Conservation (phyloP, 2,113 vertebrate species). For the Chinchilla lanigera region DNA sequence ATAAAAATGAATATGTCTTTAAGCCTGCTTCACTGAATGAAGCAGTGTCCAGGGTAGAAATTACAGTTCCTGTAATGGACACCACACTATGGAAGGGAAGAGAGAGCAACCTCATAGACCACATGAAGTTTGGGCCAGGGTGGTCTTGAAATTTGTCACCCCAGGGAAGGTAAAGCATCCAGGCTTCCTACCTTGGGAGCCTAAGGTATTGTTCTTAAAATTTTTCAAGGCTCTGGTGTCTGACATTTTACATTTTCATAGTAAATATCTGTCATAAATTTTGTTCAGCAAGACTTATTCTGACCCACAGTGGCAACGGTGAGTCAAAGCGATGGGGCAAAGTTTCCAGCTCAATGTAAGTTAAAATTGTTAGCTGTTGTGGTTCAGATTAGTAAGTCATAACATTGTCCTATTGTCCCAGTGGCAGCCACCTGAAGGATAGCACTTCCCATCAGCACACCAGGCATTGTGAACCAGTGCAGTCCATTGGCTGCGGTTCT, state of each 20-base stretch:
- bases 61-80: neutral
- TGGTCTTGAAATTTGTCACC: neutral
- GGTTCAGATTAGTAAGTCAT: neutral
- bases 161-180: neutral
- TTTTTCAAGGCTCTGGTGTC: neutral
- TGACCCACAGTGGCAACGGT: neutral
- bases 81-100: neutral
- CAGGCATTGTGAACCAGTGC: neutral
- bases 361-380: neutral
- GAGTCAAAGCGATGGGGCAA: slow-evolving; percentile 9
- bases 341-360: neutral
- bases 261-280: neutral
- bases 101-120: neutral
- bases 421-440: neutral
- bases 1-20: neutral
- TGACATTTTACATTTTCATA: neutral
- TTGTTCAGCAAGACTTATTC: neutral
- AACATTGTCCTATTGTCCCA: neutral
- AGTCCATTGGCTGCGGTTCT: neutral
- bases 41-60: neutral
- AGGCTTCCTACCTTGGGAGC: neutral
- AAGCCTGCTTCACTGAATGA: neutral
- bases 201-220: neutral
- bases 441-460: neutral
- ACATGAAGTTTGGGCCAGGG: neutral